Conservation (phyloP, 2,888 invertebrate species). For the Ectobius pallidus region DNA sequence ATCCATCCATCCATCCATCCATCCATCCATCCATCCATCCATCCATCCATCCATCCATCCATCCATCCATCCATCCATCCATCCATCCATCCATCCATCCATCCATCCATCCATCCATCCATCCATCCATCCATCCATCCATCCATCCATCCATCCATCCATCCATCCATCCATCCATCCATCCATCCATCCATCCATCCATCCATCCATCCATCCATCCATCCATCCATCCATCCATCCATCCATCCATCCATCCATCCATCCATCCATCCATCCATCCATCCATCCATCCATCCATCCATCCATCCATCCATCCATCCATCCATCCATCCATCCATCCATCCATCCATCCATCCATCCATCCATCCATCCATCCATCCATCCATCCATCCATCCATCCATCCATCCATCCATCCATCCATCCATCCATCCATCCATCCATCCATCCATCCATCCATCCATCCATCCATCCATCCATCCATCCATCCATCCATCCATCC, state of each 20-base stretch:
- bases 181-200: background rate
- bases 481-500: background rate
- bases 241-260: background rate
- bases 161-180: background rate
- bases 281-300: background rate
- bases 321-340: background rate
- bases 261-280: background rate
- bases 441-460: background rate
- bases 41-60: background rate
- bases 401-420: background rate
- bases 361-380: background rate
- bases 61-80: background rate
- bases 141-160: background rate
- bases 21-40: background rate
- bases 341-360: background rate
- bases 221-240: background rate
- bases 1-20: background rate
- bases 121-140: background rate
- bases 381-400: background rate
- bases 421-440: background rate
- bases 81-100: background rate
- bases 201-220: background rate
- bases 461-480: background rate
- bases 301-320: background rate
- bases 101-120: background rate